phyloP scores from a whole-genome alignment of 2,888 invertebrate genomes.

The Dicycla oo region DNA sequence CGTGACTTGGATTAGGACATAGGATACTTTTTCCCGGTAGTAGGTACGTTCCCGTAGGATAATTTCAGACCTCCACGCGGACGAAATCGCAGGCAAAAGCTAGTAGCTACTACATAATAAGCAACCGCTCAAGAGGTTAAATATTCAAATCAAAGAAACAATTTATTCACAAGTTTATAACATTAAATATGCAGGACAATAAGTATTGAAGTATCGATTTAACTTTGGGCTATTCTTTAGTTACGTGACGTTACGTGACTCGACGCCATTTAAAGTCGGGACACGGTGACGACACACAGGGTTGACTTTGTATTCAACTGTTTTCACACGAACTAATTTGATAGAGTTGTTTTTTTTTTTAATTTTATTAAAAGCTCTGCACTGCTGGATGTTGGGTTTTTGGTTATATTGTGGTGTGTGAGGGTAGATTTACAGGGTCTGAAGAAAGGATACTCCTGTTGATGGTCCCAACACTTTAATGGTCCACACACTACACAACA shows the following conservation, averaged over 20 bases:
- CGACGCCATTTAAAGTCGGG: slow-evolving; percentile 15
- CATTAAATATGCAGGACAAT: slow-evolving; percentile 18
- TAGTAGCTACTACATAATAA: no score
- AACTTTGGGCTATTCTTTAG: neutral
- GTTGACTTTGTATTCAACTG: slow-evolving; percentile 15
- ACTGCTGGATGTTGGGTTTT: neutral
- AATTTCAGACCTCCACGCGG: no score
- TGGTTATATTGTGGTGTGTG: no score
- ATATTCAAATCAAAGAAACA: neutral
- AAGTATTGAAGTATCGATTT: slow-evolving; percentile 37
- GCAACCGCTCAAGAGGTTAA: neutral
- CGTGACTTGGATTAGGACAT: no score
- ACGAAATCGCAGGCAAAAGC: no score
- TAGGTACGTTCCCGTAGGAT: no score
- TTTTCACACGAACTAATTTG: slow-evolving; percentile 30
- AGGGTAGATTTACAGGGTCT: no score
- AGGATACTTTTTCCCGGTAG: no score
- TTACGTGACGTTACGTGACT: slow-evolving; percentile 49
- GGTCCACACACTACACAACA: no score
- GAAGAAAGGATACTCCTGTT: no score
- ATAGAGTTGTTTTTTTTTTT: neutral
- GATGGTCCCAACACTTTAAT: no score
- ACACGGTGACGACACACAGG: slow-evolving; percentile 21
- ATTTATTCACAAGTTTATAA: neutral
- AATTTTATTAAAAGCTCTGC: neutral